Conservation (phyloP, 1,140 invertebrate genomes). For the Myzus persicae region DNA sequence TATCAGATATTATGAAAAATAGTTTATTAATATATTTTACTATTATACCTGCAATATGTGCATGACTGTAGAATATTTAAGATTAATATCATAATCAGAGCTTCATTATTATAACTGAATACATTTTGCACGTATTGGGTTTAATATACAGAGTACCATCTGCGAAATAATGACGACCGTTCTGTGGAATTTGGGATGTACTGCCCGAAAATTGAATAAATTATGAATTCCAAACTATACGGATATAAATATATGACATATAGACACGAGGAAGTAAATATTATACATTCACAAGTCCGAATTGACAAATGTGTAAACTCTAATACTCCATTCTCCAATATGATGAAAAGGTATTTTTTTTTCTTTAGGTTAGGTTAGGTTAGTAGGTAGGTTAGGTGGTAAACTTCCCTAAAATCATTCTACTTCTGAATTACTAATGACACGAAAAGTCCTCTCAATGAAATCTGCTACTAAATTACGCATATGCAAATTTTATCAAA, state of each 20-base stretch:
- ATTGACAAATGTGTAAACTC: neutral
- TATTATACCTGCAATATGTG: neutral
- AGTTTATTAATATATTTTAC: neutral
- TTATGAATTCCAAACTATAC: neutral
- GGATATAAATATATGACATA: too few species aligned
- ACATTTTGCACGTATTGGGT: neutral
- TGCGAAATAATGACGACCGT: neutral
- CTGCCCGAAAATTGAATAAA: neutral
- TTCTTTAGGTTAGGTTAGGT: too few species aligned
- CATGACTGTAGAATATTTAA: neutral
- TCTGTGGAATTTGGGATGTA: neutral
- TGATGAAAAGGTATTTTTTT: neutral
- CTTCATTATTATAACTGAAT: neutral
- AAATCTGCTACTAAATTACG: neutral
- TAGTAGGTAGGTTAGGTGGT: too few species aligned
- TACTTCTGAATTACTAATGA: neutral
- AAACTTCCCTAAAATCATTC: neutral
- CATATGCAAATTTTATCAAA: neutral
- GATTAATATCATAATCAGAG: neutral
- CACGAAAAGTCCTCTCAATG: neutral
- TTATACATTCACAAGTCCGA: neutral
- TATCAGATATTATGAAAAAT: neutral
- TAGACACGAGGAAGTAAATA: neutral
- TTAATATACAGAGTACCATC: neutral
- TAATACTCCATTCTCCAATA: neutral